A percentile compares a stretch with the other conserved stretches of the same genome.
Evolutionary conservation across 2,113 vertebrate species (phyloP).

Genomic region (Nesoenas mayeri): DNA sequence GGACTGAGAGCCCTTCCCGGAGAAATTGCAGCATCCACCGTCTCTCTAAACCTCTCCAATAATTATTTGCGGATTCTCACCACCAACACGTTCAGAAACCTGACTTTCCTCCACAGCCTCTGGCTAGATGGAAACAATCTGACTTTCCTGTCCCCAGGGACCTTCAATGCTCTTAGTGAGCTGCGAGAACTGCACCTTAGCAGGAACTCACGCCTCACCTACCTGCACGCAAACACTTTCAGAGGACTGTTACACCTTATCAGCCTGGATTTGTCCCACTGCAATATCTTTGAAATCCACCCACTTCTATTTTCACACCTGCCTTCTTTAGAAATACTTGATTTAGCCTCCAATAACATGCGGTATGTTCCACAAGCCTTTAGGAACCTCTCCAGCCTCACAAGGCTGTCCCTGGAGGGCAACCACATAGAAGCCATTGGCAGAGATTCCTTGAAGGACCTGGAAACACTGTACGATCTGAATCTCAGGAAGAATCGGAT

Average conservation of each 20-base stretch:
- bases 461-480: constrained; percentile 31
- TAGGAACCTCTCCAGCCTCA: constrained; percentile 61
- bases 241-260: constrained; percentile 58
- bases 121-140: constrained; percentile 68
- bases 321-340: constrained; percentile 48
- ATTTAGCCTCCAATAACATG: constrained; percentile 66
- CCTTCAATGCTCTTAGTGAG: constrained; percentile 51
- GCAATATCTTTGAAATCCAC: constrained; percentile 69
- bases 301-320: constrained; percentile 67
- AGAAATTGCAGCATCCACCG: constrained; percentile 48
- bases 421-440: constrained; percentile 71
- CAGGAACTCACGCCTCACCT: constrained; percentile 60
- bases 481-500: constrained; percentile 72
- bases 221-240: constrained; percentile 67
- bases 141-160: constrained; percentile 66
- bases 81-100: constrained; percentile 53
- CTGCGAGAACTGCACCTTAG: constrained; percentile 64
- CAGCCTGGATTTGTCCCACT: constrained; percentile 67
- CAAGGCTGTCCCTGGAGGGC: constrained; percentile 48
- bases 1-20: constrained; percentile 60
- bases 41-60: constrained; percentile 61
- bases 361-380: constrained; percentile 62
- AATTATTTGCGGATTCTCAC: constrained; percentile 54
- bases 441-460: constrained; percentile 62
- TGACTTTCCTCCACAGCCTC: constrained; percentile 65